Evolutionary conservation across 2,888 invertebrate species (phyloP).

Genomic region (Hypomecis punctinalis): DNA sequence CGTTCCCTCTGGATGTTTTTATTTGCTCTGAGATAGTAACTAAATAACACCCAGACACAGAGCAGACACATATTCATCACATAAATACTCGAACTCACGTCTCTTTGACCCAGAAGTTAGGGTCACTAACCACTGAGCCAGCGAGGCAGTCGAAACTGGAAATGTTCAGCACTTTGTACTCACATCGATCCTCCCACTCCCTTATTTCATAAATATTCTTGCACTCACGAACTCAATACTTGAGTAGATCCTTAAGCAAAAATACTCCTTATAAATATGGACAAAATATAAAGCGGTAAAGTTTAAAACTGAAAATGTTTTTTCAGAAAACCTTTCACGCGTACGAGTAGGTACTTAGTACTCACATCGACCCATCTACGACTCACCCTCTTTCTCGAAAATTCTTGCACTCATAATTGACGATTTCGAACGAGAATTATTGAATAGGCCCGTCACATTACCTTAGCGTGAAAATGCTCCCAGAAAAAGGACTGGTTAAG

Average conservation of each 20-base stretch:
- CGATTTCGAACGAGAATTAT: conserved; percentile 28
- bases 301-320: neutral
- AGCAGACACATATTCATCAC: too few relatives aligned
- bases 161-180: neutral
- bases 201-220: neutral
- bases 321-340: neutral
- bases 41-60: too few relatives aligned
- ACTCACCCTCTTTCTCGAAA: neutral
- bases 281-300: too few relatives aligned
- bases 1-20: too few relatives aligned
- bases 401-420: conserved; percentile 25
- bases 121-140: too few relatives aligned
- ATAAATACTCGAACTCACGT: too few relatives aligned
- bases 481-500: conserved; percentile 15
- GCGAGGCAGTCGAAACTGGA: too few relatives aligned
- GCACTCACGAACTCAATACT: conserved; percentile 9
- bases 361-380: neutral
- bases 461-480: conserved; percentile 21
- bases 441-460: conserved; percentile 34
- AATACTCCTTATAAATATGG: too few relatives aligned
- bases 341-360: neutral
- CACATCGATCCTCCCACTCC: neutral
- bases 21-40: too few relatives aligned
- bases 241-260: too few relatives aligned
- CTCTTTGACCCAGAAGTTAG: too few relatives aligned